A percentile compares a stretch with the other conserved stretches of the same genome.
Conservation (phyloP, 2,797 vertebrate species). For the Muscicapa comitata region DNA sequence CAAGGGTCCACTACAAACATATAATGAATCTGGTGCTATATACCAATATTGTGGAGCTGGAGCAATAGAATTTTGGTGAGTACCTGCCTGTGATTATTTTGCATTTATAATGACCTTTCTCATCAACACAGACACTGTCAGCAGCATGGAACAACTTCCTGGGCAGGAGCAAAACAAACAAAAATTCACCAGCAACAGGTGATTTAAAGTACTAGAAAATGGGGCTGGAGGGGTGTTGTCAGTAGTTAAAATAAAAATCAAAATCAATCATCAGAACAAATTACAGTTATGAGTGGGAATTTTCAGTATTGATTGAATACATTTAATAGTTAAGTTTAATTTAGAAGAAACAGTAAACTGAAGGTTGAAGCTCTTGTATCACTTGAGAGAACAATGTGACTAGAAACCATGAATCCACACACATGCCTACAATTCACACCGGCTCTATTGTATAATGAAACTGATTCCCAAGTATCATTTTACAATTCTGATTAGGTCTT, state of each 20-base stretch:
- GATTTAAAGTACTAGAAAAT: neutral
- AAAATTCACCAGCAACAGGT: neutral
- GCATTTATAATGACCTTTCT: neutral
- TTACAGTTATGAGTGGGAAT: neutral
- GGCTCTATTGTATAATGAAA: slow-evolving; percentile 49
- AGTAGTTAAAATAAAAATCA: neutral
- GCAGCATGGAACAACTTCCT: neutral
- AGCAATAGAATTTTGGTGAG: neutral
- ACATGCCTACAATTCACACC: slow-evolving; percentile 17
- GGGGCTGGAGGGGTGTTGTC: neutral
- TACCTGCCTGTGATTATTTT: neutral
- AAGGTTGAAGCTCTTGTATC: neutral
- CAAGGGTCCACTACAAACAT: neutral
- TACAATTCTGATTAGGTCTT: slow-evolving; percentile 73
- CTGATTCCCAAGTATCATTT: slow-evolving; percentile 57
- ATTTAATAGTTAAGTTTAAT: neutral
- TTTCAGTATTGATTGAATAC: neutral
- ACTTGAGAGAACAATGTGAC: slow-evolving; percentile 11
- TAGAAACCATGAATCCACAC: slow-evolving; percentile 17
- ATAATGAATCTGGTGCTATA: neutral
- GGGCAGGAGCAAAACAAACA: neutral
- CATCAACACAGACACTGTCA: neutral
- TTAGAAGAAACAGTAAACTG: neutral
- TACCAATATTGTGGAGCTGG: fast-evolving
- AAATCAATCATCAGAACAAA: neutral